Evolutionary conservation across 2,888 invertebrate genomes (phyloP), one percentile per base, ranked within the genome.

Genomic region (Mythimna pallens): DNA sequence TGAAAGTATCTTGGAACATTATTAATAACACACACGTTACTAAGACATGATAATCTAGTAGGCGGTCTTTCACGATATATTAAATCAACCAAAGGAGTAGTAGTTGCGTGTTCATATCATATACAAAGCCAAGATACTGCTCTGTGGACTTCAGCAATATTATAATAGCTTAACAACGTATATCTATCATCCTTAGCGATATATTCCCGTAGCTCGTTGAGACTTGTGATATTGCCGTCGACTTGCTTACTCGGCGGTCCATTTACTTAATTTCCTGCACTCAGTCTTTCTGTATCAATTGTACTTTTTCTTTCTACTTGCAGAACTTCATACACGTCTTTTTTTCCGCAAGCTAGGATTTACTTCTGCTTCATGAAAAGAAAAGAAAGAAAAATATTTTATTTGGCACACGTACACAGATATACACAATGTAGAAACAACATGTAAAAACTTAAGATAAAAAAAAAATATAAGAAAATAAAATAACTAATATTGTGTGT

Each of bases 191-290:
- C 30, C 65, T 67, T 58, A 65, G 71, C 36, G 12, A 70, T 62
- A 82, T 71, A 65, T 71, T 82, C 25, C 20, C 47, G 34, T 58
- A 58, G 61, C 67, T 78, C 25, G 57, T 65, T 30, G 68, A 58
- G 65, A 69, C 76, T 76, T 63, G 58, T 40, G 70, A 69, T 65
- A 82, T 64, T 61, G 57, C 52, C n/a, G 3, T 9, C 34, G 34
- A 64, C 40, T 58, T 22, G 47, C 67, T 71, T 70, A 63, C 57
- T 47, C 55, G 3, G 25, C 14, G 65, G 50, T 68, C 82, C 67
- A 78, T 79, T 71, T 68, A 68, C 71, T 71, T 68, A 67, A 82
- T 82, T 71, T 77, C 25, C 64, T 82, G 20, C 61, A 54, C 10
- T 59, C 22, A 61, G 30, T 79, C 47, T 62, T 65, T 52, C 47